Evolutionary conservation across 2,797 vertebrate species (phyloP).

Genomic region (Sitta carolinensis): DNA sequence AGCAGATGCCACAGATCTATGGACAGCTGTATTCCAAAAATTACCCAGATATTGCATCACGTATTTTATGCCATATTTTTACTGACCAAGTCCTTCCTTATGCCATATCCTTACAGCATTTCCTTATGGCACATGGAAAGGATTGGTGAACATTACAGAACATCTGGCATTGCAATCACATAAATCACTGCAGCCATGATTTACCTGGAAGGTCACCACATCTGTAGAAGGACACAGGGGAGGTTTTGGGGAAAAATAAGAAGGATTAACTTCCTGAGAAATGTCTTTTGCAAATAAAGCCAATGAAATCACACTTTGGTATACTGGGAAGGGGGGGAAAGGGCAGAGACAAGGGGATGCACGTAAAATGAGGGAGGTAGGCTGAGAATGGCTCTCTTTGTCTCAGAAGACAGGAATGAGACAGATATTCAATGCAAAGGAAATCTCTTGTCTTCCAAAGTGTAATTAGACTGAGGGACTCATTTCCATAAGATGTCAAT

Average conservation of each 20-base stretch:
- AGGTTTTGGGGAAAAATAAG: neutral
- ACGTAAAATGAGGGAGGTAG: neutral
- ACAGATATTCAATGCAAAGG: slow-evolving; percentile 7
- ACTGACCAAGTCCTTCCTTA: neutral
- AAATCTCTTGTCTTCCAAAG: slow-evolving; percentile 39
- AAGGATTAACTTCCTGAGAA: neutral
- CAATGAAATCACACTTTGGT: neutral
- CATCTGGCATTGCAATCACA: neutral
- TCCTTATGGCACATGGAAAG: neutral
- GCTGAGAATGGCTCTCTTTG: neutral
- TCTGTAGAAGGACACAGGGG: neutral
- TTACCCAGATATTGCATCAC: neutral
- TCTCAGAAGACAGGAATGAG: neutral
- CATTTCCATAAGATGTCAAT: slow-evolving; percentile 43
- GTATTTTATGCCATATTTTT: neutral
- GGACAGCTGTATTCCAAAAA: neutral
- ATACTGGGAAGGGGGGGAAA: neutral
- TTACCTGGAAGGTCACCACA: neutral
- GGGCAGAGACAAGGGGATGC: neutral
- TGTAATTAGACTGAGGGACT: slow-evolving; percentile 20
- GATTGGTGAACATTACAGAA: neutral
- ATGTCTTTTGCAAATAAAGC: neutral
- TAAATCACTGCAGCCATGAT: neutral
- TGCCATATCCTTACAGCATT: neutral
- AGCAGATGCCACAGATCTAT: neutral